Evolutionary conservation across 2,797 vertebrate genomes (phyloP), one percentile per base, ranked within the genome.

Genomic region (Tragelaphus eurycerus): DNA sequence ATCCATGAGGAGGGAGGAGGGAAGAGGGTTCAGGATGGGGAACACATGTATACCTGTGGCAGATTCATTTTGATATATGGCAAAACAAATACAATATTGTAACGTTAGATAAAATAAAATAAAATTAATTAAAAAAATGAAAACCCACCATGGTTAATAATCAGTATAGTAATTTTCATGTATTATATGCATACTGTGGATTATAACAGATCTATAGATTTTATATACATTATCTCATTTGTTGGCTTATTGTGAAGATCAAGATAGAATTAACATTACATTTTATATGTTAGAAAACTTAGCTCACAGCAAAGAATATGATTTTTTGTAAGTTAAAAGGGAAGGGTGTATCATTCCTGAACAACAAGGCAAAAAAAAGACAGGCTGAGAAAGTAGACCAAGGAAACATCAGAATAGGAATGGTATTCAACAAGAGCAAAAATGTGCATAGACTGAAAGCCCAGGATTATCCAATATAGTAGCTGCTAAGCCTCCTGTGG

Each of bases 241-340:
- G 67, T 52, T 76, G 59, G 55, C 60, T 96, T 91, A 85, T 7
- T 76, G 55, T 62, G 25, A 85, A 96, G 83, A 93, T 87, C 46
- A 84, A 82, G 83, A 85, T 38, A 97, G 34, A 62, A 19, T 83
- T 87, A 94, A 85, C 13, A 48, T 9, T 87, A 71, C 6, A 54
- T 64, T 88, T 95, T 46, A 89, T 67, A 87, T 34, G 79, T 88
- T 88, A 95, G 87, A 93, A 95, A 95, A 91, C 4, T 87, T 83
- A 90, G 59, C 83, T 90, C 48, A 93, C 29, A 93, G 71, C 96
- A 90, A 86, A 97, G 60, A 93, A 62, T 54, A 87, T n/a, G 88
- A 91, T 4, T 60, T 86, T 76, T 86, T 86, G 0, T 89, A 95
- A 74, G 38, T 43, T 90, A 86, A 87, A 96, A 76, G 46, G n/a